Conservation (phyloP, 1,140 invertebrate species). For the Zaprionus nigranus region DNA sequence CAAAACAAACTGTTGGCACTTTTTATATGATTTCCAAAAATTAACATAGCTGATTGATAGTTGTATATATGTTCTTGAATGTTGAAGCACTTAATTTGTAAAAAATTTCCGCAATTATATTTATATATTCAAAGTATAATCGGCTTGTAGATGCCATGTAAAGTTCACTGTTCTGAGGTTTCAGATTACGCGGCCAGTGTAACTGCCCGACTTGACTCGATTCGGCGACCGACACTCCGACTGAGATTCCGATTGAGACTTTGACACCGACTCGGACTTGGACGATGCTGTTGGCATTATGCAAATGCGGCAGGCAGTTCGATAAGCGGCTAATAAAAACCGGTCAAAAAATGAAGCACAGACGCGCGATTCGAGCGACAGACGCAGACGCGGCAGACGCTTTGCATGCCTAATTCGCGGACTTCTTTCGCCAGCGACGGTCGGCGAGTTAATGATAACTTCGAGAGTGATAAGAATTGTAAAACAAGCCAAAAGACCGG, state of each 20-base stretch:
- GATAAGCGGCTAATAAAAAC: constrained; percentile 34
- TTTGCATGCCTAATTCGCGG: constrained; percentile 60
- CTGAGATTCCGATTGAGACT: constrained; percentile 36
- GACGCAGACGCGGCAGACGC: constrained; percentile 21
- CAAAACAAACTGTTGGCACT: background rate
- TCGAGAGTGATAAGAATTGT: constrained; percentile 34
- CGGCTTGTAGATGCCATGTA: constrained; percentile 18
- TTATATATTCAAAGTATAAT: background rate
- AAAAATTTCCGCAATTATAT: background rate
- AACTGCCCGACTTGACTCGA: constrained; percentile 34
- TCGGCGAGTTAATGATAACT: constrained; percentile 18
- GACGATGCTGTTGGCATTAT: constrained; percentile 54
- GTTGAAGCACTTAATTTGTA: background rate
- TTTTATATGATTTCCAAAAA: background rate
- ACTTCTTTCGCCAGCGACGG: constrained; percentile 8
- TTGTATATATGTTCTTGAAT: background rate
- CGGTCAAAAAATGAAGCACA: constrained; percentile 21
- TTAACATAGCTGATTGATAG: background rate
- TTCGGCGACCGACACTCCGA: constrained; percentile 24
- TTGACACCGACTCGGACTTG: constrained; percentile 9
- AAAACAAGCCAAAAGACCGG: background rate
- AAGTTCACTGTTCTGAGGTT: constrained; percentile 42
- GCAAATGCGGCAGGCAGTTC: constrained; percentile 49
- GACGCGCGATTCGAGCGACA: constrained; percentile 1
- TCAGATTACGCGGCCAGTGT: no score